Evolutionary conservation across 2,888 invertebrate genomes (phyloP).

Genomic region (Drosophila subquinaria): DNA sequence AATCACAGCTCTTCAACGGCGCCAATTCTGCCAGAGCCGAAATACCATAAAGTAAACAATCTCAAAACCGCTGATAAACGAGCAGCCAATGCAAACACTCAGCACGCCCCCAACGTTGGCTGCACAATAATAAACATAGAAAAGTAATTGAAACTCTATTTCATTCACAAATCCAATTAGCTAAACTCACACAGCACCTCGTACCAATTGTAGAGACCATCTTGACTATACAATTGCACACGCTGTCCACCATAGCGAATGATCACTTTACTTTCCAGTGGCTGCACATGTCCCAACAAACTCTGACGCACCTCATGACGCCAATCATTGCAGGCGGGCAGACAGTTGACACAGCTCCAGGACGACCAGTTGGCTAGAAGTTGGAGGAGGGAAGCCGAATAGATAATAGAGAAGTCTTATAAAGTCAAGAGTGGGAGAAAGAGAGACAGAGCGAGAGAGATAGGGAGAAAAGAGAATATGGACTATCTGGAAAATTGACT

Average conservation of each 20-base stretch:
- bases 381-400: background rate
- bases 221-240: constrained; percentile 64
- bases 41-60: constrained; percentile 75
- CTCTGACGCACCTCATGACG: constrained; percentile 64
- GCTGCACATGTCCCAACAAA: constrained; percentile 35
- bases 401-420: background rate
- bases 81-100: constrained; percentile 83
- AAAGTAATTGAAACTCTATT: background rate
- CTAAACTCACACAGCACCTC: constrained; percentile 76
- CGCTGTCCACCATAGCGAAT: constrained; percentile 60
- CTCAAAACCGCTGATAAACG: constrained; percentile 81
- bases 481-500: too few species aligned
- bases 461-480: background rate
- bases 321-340: constrained; percentile 72
- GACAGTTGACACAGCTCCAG: constrained; percentile 63
- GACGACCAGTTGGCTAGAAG: constrained; percentile 45
- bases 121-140: constrained; percentile 31
- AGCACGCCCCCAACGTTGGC: constrained; percentile 82
- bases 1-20: constrained; percentile 27
- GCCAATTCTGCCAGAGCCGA: constrained; percentile 68
- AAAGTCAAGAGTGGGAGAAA: background rate
- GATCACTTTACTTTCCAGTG: constrained; percentile 38
- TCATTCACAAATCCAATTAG: background rate
- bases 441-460: background rate
- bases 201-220: constrained; percentile 76